Evolutionary conservation across 2,888 invertebrate genomes (phyloP).

Genomic region (Papilio demoleus): DNA sequence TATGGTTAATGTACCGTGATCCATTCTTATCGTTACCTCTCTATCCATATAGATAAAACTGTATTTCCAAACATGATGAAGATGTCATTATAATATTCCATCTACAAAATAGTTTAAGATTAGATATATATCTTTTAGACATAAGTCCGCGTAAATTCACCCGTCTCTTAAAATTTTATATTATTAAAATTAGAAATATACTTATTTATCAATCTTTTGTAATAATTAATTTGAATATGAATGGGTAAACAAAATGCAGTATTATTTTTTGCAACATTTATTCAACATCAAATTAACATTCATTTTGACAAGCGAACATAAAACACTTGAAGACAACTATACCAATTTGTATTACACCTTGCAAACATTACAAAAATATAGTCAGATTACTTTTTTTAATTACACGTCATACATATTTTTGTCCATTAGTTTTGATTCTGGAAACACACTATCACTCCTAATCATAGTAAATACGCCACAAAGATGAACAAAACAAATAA

Average conservation of each 20-base stretch:
- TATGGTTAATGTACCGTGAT: not conserved
- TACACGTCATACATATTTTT: too few species aligned
- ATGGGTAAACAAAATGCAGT: conserved; percentile 70
- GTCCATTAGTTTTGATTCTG: too few species aligned
- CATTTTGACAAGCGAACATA: conserved; percentile 5
- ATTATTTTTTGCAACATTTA: conserved; percentile 67
- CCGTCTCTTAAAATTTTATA: conserved; percentile 84
- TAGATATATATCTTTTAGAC: conserved; percentile 75
- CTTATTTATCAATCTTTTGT: conserved; percentile 82
- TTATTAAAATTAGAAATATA: conserved; percentile 83
- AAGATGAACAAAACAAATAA: too few species aligned
- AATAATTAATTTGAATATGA: conserved; percentile 79
- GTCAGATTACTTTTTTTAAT: too few species aligned
- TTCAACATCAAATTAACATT: conserved; percentile 47
- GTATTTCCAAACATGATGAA: conserved; percentile 46
- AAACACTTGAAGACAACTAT: not conserved
- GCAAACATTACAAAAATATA: too few species aligned
- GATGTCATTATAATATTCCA: conserved; percentile 74
- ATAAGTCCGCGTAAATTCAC: conserved; percentile 80
- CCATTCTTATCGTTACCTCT: conserved; percentile 31
- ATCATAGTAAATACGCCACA: too few species aligned
- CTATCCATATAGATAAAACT: conserved; percentile 36
- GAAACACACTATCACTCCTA: too few species aligned
- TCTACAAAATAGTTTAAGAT: conserved; percentile 79
- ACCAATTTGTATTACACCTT: too few species aligned